Conservation (phyloP, 2,113 vertebrate genomes). For the Malurus cyaneus region DNA sequence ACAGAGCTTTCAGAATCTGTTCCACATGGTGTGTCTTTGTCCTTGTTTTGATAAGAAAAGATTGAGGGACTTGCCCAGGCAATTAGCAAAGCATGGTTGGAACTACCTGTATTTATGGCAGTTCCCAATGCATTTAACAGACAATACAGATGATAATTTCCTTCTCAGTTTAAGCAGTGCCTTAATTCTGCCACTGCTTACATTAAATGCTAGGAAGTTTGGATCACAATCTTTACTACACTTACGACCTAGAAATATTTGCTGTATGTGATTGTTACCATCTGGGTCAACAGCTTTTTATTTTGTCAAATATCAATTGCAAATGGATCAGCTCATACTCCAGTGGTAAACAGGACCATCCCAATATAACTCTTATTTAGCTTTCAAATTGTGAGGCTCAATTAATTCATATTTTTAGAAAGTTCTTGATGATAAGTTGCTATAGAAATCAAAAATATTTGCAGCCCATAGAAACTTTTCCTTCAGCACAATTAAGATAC, state of each 20-base stretch:
- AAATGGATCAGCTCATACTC: neutral
- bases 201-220: neutral
- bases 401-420: neutral
- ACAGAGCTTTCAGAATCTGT: slow-evolving; percentile 12
- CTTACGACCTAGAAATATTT: neutral
- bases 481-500: neutral
- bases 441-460: neutral
- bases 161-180: neutral
- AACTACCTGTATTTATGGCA: neutral
- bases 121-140: neutral
- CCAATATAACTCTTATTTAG: neutral
- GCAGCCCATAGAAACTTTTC: neutral
- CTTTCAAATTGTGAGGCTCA: neutral
- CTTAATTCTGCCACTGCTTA: neutral
- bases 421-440: neutral
- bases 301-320: neutral
- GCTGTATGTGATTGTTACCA: neutral
- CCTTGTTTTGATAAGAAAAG: slow-evolving; percentile 34
- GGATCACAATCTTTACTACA: neutral
- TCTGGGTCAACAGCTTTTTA: neutral
- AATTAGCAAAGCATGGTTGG: neutral
- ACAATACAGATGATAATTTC: neutral
- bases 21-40: slow-evolving; percentile 12
- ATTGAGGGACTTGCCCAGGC: neutral
- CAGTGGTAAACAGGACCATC: neutral